Percentiles rank a stretch among this genome's conserved stretches.
Evolutionary conservation across 2,888 invertebrate species (phyloP).

Genomic region (Noctua pronuba): DNA sequence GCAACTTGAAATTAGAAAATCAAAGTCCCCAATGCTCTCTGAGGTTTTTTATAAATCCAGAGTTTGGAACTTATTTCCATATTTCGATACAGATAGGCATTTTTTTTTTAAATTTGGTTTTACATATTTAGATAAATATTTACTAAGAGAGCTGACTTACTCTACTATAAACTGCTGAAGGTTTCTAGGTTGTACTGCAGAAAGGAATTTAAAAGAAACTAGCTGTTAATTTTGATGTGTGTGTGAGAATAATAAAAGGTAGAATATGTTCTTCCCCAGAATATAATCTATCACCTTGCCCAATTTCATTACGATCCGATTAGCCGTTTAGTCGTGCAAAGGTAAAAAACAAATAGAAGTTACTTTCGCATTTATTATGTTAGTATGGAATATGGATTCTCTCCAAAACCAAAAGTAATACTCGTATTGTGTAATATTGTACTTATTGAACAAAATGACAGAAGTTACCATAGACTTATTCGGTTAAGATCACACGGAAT

Average conservation of each 20-base stretch:
- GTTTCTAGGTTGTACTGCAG: not conserved
- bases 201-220: not conserved
- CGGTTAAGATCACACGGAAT: not conserved
- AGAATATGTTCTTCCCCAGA: too few species aligned
- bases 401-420: not conserved
- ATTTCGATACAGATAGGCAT: slow-evolving; percentile 38
- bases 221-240: too few species aligned
- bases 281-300: too few species aligned
- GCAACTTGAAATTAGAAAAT: slow-evolving; percentile 68
- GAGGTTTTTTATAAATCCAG: slow-evolving; percentile 54
- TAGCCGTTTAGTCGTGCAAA: too few species aligned
- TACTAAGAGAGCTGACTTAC: too few species aligned
- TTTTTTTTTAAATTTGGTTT: not conserved
- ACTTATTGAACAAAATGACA: not conserved
- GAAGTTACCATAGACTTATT: not conserved
- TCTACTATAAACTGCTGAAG: not conserved
- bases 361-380: too few species aligned
- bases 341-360: too few species aligned
- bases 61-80: slow-evolving; percentile 58
- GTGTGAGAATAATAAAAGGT: too few species aligned
- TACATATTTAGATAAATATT: too few species aligned
- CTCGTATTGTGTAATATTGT: not conserved
- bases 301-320: too few species aligned
- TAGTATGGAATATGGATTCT: not conserved
- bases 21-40: slow-evolving; percentile 66